Base-by-base conservation (phyloP, 1,140 invertebrate genomes). In the Orussus abietinus region DNA sequence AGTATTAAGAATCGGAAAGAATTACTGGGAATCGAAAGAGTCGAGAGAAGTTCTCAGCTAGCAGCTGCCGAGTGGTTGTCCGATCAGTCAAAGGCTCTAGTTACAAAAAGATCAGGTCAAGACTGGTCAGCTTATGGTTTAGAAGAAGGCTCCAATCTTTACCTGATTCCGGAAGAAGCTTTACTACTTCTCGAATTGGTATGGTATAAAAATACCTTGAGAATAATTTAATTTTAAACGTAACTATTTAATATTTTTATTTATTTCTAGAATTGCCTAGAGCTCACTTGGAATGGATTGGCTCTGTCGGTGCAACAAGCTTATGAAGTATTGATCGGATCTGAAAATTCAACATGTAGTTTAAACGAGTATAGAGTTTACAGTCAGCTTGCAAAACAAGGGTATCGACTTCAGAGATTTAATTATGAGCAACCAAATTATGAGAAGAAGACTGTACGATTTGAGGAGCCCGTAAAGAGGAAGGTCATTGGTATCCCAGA, bases 111-210 rank as follows among this genome's bases (percentile, higher is more conserved):
- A 49, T 69, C 67, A 38, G 80, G 80, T 15, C 68, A 76, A 12
- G 64, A 76, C 31, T 82, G 79, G 79, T 62, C 74, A 32, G 76
- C 64, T 50, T 72, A 80, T 56, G 80, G 81, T 9, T 64, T 73
- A 38, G 69, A 72, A 51, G 51, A 69, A 11, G 71, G 74, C 37
- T 67, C 68, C 39, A 60, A 61, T 22, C 53, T 79, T 7, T 79
- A 74, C 56, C 62, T 84, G 2, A 66, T 69, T 18, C 78, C 80
- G 11, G 81, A 84, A 61, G 81, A 83, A 71, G 72, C 78, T 19
- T 61, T 83, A 14, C 75, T 77, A 53, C 68, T 83, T 29, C 64
- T 83, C 51, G 81, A 84, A 77, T 71, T 75, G 61, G 81, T 82
- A 73, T 74, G 66, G 66, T 25, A 45, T 12, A 13, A 38, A 37